Base-by-base conservation (phyloP, 2,113 vertebrate genomes). In the Rostratula benghalensis region DNA sequence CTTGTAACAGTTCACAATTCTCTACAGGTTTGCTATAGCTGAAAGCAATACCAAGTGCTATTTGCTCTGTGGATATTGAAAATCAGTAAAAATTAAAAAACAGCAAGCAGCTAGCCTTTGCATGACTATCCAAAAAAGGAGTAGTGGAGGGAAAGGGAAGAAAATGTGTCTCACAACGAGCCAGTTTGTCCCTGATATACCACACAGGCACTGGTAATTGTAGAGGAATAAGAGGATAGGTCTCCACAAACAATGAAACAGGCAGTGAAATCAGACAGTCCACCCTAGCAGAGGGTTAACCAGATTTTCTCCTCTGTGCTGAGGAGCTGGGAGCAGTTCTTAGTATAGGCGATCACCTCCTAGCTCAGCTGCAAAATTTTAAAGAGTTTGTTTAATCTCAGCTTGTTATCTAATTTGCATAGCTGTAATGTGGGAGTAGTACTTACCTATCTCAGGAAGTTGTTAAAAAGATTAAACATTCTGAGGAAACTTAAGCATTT, bases 201-300 rank as follows among this genome's bases (percentile, higher is more conserved):
- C 11, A 68, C 31, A 8, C 7, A 39, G 45, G 21, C 31, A 33
- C 2, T 14, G 75, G 16, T 4, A 59, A 21, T 5, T 15, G 19
- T 7, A 35, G 25, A 56, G 18, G 30, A 79, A 17, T 56, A 35
- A 19, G n/a, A 79, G 25, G 21, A 16, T 30, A 39, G 39, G 9
- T 45, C 25, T 70, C 35, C 33, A 19, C 43, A 31, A 21, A 33
- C 20, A 64, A 2, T 1, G 1, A 27, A 75, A 30, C 7, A 25
- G 16, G 15, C 27, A 51, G 20, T 0, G 5, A 45, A 35, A 61
- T 37, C 0, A 0, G 6, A 0, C 5, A 10, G 33, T n/a, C 20
- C 59, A 43, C 25, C 27, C 15, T 56, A 11, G 33, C 59, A 20
- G 5, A 10, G 27, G 48, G 3, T 41, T 74, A 19, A 2, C 18